Percentiles rank a stretch among this genome's conserved stretches.
Evolutionary conservation across 1,140 invertebrate species (phyloP).

Genomic region (Choristoneura fumiferana): DNA sequence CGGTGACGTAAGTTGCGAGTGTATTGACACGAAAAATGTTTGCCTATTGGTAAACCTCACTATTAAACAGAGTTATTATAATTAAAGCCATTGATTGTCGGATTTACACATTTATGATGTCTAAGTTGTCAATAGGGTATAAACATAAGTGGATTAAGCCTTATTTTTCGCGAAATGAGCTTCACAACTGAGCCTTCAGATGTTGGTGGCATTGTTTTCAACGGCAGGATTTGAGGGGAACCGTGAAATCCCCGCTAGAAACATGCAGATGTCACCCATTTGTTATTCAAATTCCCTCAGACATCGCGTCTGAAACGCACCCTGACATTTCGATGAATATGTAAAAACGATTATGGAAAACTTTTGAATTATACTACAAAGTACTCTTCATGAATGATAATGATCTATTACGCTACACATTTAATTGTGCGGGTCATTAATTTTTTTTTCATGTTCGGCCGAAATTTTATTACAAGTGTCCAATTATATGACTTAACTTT

Average conservation of each 20-base stretch:
- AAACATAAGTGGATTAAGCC: no score
- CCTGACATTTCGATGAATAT: constrained; percentile 72
- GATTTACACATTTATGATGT: neutral
- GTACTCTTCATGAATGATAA: constrained; percentile 30
- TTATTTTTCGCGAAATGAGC: no score
- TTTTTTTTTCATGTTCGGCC: no score
- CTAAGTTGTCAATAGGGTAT: no score
- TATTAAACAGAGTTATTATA: neutral
- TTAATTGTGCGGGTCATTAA: no score
- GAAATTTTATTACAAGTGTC: no score
- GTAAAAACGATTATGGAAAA: constrained; percentile 75
- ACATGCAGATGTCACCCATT: constrained; percentile 71
- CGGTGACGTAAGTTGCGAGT: constrained; percentile 60
- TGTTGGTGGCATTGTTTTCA: no score
- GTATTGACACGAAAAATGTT: constrained; percentile 53
- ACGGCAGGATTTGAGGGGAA: constrained; percentile 27
- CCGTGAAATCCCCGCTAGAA: constrained; percentile 53
- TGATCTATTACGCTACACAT: constrained; percentile 8
- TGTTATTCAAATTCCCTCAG: constrained; percentile 72
- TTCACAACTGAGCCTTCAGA: no score
- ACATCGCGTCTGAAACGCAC: constrained; percentile 67
- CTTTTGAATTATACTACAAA: constrained; percentile 55
- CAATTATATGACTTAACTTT: no score
- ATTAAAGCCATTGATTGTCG: constrained; percentile 3
- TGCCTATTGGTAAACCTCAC: constrained; percentile 27